A percentile compares a stretch with the other conserved stretches of the same genome.
Conservation (phyloP, 2,797 vertebrate species). For the Pterois miles region DNA sequence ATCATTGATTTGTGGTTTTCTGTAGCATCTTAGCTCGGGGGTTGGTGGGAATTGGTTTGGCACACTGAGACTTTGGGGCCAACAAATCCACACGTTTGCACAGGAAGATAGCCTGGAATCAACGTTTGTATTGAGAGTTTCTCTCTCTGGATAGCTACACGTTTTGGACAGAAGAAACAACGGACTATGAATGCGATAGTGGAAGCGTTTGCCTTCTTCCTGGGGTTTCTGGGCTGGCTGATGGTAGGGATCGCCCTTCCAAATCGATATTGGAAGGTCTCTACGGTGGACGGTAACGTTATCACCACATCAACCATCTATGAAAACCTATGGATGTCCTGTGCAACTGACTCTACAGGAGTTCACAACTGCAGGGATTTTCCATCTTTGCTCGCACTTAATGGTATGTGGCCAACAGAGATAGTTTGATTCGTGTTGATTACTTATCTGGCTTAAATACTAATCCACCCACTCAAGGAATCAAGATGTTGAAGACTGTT, state of each 20-base stretch:
- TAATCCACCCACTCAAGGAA: neutral
- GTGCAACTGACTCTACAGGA: conserved; percentile 86
- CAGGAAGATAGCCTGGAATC: conserved; percentile 20
- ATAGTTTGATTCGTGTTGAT: conserved; percentile 9
- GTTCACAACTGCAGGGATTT: conserved; percentile 89
- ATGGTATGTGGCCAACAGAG: conserved; percentile 61
- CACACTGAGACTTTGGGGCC: conserved; percentile 22
- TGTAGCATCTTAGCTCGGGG: conserved; percentile 24
- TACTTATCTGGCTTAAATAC: neutral
- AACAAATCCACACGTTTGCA: conserved; percentile 40
- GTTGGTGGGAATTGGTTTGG: conserved; percentile 28
- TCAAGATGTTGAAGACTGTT: neutral
- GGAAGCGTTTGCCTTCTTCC: conserved; percentile 83
- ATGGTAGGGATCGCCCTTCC: conserved; percentile 84
- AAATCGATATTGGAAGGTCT: conserved; percentile 86
- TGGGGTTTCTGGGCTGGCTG: conserved; percentile 82
- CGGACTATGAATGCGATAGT: conserved; percentile 72
- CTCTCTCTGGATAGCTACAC: conserved; percentile 35
- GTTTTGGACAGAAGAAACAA: conserved; percentile 3
- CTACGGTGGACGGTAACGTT: conserved; percentile 85
- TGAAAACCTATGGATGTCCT: conserved; percentile 91
- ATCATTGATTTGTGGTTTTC: conserved; percentile 69
- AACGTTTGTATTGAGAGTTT: conserved; percentile 1
- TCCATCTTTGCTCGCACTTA: conserved; percentile 70
- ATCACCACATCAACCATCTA: conserved; percentile 89